Evolutionary conservation across 1,140 invertebrate genomes (phyloP), one percentile per base, ranked within the genome.

Genomic region (Polypedilum vanderplanki): DNA sequence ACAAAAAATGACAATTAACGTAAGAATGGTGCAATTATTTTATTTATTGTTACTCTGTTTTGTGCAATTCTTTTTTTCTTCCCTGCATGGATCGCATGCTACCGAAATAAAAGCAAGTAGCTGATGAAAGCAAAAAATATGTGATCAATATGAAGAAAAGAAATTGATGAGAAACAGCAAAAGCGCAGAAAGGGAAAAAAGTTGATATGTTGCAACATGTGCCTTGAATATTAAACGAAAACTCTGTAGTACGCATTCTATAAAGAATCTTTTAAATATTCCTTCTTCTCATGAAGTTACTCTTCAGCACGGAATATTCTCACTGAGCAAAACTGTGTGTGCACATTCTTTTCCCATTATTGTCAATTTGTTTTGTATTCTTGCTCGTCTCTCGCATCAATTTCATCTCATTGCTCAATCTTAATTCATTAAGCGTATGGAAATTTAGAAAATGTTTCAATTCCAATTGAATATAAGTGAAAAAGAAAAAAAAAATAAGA

Each of bases 1-100:
- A 57, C 46, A 57, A 57, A 57, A 57, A 57, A 57, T 57, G 46
- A 57, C 46, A 57, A 57, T 57, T 57, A 57, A 57, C 46, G 46
- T 57, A 57, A 57, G n/a, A 57, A 57, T n/a, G 46, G 15, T 57
- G 46, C 46, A 57, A 57, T 57, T 57, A 57, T 57, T 57, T 57
- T 57, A 57, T 57, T 57, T 57, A 57, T 57, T 57, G 46, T 57
- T 33, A 57, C 12, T 57, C 46, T n/a, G 46, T 57, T 57, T 57
- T 57, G 46, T 57, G 46, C 24, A 57, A 12, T 57, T 57, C 46
- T 57, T 57, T 57, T n/a, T 57, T 57, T n/a, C n/a, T n/a, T n/a
- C n/a, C 15, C n/a, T n/a, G 46, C 3, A 57, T n/a, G 9, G n/a
- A 57, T 57, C 46, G n/a, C n/a, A 57, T 57, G 46, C 46, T 57